These are phyloP conservation scores for Oryzias celebensis DNA, from an alignment of 2,113 vertebrate species.

Conservation along the genomic window DNA sequence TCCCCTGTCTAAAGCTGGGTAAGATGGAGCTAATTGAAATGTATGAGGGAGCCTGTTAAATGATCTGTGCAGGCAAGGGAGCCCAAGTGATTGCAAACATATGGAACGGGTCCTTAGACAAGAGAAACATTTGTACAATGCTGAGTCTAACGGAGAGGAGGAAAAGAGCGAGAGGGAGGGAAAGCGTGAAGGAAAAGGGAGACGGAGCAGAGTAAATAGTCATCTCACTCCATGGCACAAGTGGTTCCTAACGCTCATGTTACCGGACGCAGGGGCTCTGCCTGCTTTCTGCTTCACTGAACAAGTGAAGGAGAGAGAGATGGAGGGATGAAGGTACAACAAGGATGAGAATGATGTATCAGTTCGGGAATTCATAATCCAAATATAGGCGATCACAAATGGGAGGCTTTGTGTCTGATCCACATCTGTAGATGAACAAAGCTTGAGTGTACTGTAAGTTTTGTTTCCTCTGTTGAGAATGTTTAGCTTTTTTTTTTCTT, in stretches of 20 bases:
- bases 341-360: constrained; percentile 14
- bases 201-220: constrained; percentile 3
- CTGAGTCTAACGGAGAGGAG: constrained; percentile 42
- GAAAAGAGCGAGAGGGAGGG: not conserved
- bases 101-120: constrained; percentile 71
- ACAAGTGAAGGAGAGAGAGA: constrained; percentile 17
- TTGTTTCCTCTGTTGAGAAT: not conserved
- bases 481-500: not conserved
- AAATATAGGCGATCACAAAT: constrained; percentile 35
- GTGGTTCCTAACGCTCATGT: constrained; percentile 21
- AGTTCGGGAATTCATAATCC: constrained; percentile 33
- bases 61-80: constrained; percentile 70
- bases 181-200: constrained; percentile 4
- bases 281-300: constrained; percentile 37
- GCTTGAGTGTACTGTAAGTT: constrained; percentile 3
- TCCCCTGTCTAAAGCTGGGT: constrained; percentile 55
- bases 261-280: constrained; percentile 14
- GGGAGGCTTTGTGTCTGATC: constrained; percentile 20
- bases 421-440: constrained; percentile 16
- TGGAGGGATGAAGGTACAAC: constrained; percentile 10
- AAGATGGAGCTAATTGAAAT: constrained; percentile 75
- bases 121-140: constrained; percentile 69
- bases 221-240: not conserved
- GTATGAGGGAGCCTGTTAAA: constrained; percentile 72
- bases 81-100: constrained; percentile 69